A percentile compares a stretch with the other conserved stretches of the same genome.
phyloP scores from a whole-genome alignment of 2,888 invertebrate genomes.

The Dione juno region DNA sequence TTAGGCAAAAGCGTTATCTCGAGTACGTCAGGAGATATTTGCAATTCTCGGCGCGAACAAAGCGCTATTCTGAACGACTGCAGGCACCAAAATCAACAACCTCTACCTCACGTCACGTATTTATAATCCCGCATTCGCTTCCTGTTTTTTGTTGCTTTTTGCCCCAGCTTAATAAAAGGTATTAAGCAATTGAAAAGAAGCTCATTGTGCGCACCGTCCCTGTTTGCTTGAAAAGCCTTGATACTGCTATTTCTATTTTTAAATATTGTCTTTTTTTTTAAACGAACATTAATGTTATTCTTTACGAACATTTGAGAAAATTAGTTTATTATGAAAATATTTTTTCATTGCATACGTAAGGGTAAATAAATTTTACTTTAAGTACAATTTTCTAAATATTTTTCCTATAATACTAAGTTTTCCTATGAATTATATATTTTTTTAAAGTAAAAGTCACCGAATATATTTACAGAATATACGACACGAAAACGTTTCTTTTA shows the following conservation, averaged over 20 bases:
- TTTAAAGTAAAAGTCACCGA: no score
- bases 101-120: slow-evolving; percentile 75
- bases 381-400: no score
- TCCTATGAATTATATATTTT: no score
- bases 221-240: slow-evolving; percentile 21
- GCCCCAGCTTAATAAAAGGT: slow-evolving; percentile 61
- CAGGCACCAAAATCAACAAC: slow-evolving; percentile 76
- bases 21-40: slow-evolving; percentile 58
- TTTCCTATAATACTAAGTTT: no score
- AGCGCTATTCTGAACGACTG: slow-evolving; percentile 55
- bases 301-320: neutral
- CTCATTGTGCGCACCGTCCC: slow-evolving; percentile 49
- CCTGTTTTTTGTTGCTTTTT: slow-evolving; percentile 77
- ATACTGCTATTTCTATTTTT: slow-evolving; percentile 21
- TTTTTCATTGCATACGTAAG: neutral
- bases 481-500: no score
- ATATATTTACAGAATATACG: no score
- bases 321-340: neutral
- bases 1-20: slow-evolving; percentile 47
- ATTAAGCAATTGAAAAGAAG: slow-evolving; percentile 61
- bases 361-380: no score
- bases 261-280: slow-evolving; percentile 8
- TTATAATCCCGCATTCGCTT: slow-evolving; percentile 77
- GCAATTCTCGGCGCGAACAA: slow-evolving; percentile 70
- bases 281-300: neutral